phyloP scores from a whole-genome alignment of 2,113 vertebrate genomes.

The Microcebus ravelobensis region DNA sequence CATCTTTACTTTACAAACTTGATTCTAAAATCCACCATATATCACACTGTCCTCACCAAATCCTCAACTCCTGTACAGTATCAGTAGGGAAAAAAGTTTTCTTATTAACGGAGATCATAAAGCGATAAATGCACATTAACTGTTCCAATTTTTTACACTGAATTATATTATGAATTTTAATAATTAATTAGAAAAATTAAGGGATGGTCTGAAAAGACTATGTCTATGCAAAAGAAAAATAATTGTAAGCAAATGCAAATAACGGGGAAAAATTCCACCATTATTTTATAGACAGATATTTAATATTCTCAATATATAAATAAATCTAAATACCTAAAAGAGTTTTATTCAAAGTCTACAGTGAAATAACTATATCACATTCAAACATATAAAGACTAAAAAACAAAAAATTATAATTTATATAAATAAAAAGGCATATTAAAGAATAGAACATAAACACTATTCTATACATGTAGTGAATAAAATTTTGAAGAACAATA shows the following conservation, averaged over 20 bases:
- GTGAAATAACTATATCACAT: not conserved
- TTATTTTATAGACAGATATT: not conserved
- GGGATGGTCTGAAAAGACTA: not conserved
- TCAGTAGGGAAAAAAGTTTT: not conserved
- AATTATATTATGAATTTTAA: not conserved
- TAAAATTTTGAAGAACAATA: not conserved
- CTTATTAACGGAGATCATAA: not conserved
- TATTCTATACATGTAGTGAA: not conserved
- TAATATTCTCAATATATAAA: not conserved
- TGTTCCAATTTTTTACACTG: not conserved
- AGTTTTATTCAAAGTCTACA: not conserved
- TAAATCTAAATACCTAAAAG: not conserved
- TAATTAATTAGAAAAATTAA: not conserved
- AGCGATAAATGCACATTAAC: not conserved
- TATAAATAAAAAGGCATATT: not conserved
- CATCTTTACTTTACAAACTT: not conserved
- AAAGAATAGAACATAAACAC: not conserved
- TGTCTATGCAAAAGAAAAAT: not conserved
- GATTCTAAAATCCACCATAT: not conserved
- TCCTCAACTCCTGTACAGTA: not conserved
- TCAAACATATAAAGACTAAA: not conserved
- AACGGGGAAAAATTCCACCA: not conserved
- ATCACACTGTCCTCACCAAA: not conserved
- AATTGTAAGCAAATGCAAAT: not conserved
- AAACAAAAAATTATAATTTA: not conserved